Conservation (phyloP, 2,797 vertebrate genomes). For the Lacerta viridis region DNA sequence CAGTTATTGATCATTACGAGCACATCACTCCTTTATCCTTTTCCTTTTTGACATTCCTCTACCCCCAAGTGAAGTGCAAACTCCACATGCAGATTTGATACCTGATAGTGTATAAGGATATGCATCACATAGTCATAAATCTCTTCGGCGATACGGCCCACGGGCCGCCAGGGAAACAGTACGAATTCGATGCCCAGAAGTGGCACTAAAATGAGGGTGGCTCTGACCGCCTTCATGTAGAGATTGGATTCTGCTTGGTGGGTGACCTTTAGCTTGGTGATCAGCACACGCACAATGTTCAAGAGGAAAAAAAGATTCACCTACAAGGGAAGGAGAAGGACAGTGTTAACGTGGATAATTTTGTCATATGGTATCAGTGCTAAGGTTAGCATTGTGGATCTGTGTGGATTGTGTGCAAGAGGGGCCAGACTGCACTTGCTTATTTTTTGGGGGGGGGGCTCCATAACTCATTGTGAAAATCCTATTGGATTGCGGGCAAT, state of each 20-base stretch:
- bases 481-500: too few species aligned
- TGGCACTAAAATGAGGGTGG: slow-evolving; percentile 95
- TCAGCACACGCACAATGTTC: slow-evolving; percentile 96
- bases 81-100: slow-evolving; percentile 63
- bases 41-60: neutral
- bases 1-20: rapidly evolving
- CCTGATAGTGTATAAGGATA: slow-evolving; percentile 98
- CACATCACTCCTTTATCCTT: neutral
- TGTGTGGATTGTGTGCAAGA: too few species aligned
- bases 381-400: neutral
- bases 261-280: slow-evolving; percentile 97
- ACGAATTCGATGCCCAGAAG: slow-evolving; percentile 96
- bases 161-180: slow-evolving; percentile 92
- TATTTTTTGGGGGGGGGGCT: too few species aligned
- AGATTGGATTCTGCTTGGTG: slow-evolving; percentile 96
- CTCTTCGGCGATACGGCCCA: slow-evolving; percentile 89
- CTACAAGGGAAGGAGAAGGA: slow-evolving; percentile 72
- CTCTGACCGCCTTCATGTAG: slow-evolving; percentile 98
- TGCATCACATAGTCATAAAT: slow-evolving; percentile 96
- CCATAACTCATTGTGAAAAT: neutral
- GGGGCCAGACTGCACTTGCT: too few species aligned
- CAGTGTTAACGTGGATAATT: neutral
- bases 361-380: neutral
- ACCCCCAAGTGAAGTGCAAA: rapidly evolving
- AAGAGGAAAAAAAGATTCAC: slow-evolving; percentile 97